Base-by-base conservation (phyloP, 2,888 invertebrate species). In the Stenurella melanura region DNA sequence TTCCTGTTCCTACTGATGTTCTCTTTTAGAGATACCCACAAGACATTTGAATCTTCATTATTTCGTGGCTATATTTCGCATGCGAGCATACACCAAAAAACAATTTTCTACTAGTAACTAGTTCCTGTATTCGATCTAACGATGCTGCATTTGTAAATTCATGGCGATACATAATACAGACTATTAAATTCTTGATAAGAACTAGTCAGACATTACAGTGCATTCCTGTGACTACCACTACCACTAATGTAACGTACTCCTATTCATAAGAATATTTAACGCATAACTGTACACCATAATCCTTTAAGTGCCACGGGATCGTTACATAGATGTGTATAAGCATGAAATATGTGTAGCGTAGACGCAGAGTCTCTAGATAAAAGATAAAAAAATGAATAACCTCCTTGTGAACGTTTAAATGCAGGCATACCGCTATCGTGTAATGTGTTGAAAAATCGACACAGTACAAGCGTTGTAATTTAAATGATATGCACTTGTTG, bases 401-500 rank as follows among this genome's bases (percentile, higher is more conserved):
- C 57, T 50, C 42, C 15, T 71, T 71, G 70, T 60, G 19, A 34
- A n/a, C 38, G 50, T 19, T 26, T 9, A 26, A 56, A 67, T 50
- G 67, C 54, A 21, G 21, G 26, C 42, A 17, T 50, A 50, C 67
- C 26, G 54, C 6, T 50, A 26, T 54, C 12, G n/a, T 21, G 54
- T 56, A 57, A 64, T 63, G 61, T 30, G 54, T 73, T 73, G 17
- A 57, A 73, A 73, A 66, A 57, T 56, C 17, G 57, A 64, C 64
- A 75, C 75, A 75, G 66, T 75, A 57, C 64, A 38, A 57, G 70
- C 75, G 42, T 75, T 75, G 75, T 75, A 30, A 57, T 70, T 69
- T 63, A 58, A 66, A 50, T 26, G 66, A 50, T 64, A 64, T 26
- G 19, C 42, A 64, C 38, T 64, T 64, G 64, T 42, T 64, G n/a